Conservation (phyloP, 2,113 vertebrate species). For the Sprattus sprattus region DNA sequence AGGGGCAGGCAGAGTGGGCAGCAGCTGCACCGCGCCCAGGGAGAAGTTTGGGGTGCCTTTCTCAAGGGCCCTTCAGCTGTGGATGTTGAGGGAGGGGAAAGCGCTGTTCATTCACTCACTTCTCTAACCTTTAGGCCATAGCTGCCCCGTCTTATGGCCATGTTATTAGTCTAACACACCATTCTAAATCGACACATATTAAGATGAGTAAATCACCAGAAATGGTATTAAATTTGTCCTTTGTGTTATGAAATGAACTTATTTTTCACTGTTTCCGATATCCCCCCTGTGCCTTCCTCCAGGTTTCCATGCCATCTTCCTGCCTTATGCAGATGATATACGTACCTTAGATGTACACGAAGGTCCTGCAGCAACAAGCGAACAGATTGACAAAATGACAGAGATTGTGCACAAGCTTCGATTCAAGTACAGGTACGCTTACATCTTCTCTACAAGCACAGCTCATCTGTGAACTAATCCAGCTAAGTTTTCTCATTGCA, state of each 20-base stretch:
- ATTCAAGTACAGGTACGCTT: constrained; percentile 83
- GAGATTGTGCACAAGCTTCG: constrained; percentile 85
- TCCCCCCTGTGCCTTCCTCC: not conserved
- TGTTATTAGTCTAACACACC: not conserved
- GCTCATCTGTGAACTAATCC: not conserved
- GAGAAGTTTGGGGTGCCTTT: too few relatives aligned
- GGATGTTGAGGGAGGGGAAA: too few relatives aligned
- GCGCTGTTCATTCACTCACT: too few relatives aligned
- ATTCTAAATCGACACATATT: not conserved
- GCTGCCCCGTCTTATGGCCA: not conserved
- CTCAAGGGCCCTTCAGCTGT: too few relatives aligned
- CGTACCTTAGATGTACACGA: constrained; percentile 77
- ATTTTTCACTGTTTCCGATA: too few relatives aligned
- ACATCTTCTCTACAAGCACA: not conserved
- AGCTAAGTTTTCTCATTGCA: not conserved
- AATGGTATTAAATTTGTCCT: too few relatives aligned
- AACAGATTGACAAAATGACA: constrained; percentile 92
- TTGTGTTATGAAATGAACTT: not conserved
- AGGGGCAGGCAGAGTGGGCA: too few relatives aligned
- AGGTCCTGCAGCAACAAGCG: constrained; percentile 71
- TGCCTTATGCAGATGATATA: constrained; percentile 89
- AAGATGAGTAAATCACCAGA: not conserved
- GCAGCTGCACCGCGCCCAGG: too few relatives aligned
- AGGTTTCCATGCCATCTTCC: constrained; percentile 88
- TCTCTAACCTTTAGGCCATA: too few relatives aligned